Base-by-base conservation (phyloP, 2,888 invertebrate species). In the Unio pictorum region DNA sequence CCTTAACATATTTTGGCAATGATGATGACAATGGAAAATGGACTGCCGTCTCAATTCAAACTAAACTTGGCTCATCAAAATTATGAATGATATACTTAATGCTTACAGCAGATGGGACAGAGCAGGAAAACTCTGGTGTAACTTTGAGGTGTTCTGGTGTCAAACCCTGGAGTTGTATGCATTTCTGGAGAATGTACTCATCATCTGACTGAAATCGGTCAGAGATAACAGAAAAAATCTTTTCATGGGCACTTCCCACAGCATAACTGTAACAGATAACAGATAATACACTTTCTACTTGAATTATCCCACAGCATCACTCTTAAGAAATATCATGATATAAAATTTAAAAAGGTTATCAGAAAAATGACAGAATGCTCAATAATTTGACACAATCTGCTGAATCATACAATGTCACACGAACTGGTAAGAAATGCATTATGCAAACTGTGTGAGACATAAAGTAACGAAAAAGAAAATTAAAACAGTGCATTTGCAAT, bases 31-130 rank as follows among this genome's bases (percentile, higher is more conserved):
- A 34, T 34, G n/a, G 34, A 30, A 55, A 54, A n/a, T 1, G 3
- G 34, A 28, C 55, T 45, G 15, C n/a, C 18, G 45, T n/a, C 18
- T 54, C 34, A 15, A 7, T 5, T 18, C 23, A 64, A 45, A n/a
- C 18, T 57, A 17, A 64, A 64, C 20, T 55, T 20, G 2, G 4
- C 15, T 8, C 3, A 55, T 4, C 15, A 45, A 45, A 45, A 45
- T 11, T 0, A 45, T 15, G 1, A 15, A 11, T 57, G 23, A 23
- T 57, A 17, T 56, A 34, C 30, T 17, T 34, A 64, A 30, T n/a
- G 84, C 87, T 86, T 75, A 89, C 89, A 18, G 88, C 86, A 62
- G 79, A 73, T 6, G 86, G 86, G 8, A 87, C 73, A n/a, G 85
- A 85, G 78, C 87, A 87, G 61, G 83, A 81, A 70, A 89, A 86